These are phyloP conservation scores for Poecilia latipinna DNA, from an alignment of 2,113 vertebrate genomes.

Conservation along the genomic window DNA sequence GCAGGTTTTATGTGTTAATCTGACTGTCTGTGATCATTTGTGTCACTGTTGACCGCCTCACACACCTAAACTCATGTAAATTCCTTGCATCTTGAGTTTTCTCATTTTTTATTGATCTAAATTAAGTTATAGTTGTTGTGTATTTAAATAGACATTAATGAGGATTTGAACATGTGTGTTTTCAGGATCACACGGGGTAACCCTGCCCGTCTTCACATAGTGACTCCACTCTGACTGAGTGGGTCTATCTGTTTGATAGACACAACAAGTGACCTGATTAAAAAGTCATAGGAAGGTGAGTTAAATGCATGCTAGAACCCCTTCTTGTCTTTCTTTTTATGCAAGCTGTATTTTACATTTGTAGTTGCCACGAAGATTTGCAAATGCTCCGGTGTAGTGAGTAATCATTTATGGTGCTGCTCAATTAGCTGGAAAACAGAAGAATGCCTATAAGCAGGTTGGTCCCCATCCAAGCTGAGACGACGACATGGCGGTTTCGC, in stretches of 20 bases:
- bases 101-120: neutral
- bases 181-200: constrained; percentile 52
- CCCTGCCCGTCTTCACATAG: constrained; percentile 39
- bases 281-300: constrained; percentile 62
- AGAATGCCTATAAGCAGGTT: constrained; percentile 30
- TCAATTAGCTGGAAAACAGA: constrained; percentile 46
- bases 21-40: neutral
- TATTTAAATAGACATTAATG: constrained; percentile 7
- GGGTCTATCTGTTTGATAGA: constrained; percentile 9
- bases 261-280: constrained; percentile 14
- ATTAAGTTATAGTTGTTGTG: constrained; percentile 33
- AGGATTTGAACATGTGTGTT: constrained; percentile 47
- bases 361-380: neutral
- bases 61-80: neutral
- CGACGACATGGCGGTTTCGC: constrained; percentile 4
- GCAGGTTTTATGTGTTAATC: neutral
- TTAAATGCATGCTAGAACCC: constrained; percentile 15
- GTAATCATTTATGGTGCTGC: constrained; percentile 28
- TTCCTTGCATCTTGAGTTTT: neutral
- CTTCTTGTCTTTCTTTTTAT: constrained; percentile 2
- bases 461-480: constrained; percentile 40
- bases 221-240: constrained; percentile 32
- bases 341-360: neutral
- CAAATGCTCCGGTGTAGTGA: constrained; percentile 6
- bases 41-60: neutral